These are phyloP conservation scores for Melanchra persicariae DNA, from an alignment of 2,888 invertebrate genomes.

Conservation along the genomic window DNA sequence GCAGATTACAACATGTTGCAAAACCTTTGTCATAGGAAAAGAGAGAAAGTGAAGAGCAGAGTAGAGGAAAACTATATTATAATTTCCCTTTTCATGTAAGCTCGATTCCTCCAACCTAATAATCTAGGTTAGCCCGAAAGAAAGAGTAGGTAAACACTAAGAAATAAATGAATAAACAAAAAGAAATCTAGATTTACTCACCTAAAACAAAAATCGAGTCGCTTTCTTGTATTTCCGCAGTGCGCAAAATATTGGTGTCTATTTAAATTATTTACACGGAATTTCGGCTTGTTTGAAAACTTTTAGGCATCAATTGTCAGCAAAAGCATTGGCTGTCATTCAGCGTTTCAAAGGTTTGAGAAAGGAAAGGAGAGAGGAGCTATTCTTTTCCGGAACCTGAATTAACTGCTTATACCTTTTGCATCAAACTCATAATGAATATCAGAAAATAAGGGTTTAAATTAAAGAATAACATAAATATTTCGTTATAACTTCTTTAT, in stretches of 20 bases:
- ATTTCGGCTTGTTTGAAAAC: constrained; percentile 11
- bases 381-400: not conserved
- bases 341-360: not conserved
- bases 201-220: constrained; percentile 7
- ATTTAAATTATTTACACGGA: constrained; percentile 23
- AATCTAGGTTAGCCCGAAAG: constrained; percentile 17
- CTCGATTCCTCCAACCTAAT: not conserved
- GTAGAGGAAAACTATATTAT: not conserved
- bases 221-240: constrained; percentile 41
- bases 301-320: constrained; percentile 12
- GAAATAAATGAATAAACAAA: too few relatives aligned
- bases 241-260: constrained; percentile 48
- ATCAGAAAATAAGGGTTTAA: not conserved
- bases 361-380: not conserved
- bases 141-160: constrained; percentile 11
- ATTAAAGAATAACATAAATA: not conserved
- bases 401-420: not conserved
- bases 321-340: not conserved
- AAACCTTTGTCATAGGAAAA: not conserved
- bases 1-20: not conserved
- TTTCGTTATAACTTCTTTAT: too few relatives aligned
- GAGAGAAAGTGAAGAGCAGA: too few relatives aligned
- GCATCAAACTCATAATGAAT: too few relatives aligned
- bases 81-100: not conserved
- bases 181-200: constrained; percentile 16